Conservation (phyloP, 2,797 vertebrate genomes). For the Ctenochaetus hawaiiensis region DNA sequence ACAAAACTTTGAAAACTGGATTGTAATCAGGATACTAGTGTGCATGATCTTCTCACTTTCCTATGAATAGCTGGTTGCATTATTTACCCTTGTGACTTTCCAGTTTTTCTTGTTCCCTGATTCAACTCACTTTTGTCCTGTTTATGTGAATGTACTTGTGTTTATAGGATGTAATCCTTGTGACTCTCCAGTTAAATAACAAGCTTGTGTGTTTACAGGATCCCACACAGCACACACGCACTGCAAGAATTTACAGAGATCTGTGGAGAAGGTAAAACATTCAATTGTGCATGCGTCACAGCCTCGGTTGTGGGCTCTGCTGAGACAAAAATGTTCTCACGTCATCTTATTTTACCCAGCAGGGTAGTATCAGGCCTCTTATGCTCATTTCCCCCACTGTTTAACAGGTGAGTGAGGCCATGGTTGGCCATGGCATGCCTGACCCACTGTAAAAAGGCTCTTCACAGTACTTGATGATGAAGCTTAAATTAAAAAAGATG, state of each 20-base stretch:
- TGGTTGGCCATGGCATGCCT: conserved; percentile 19
- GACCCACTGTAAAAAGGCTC: conserved; percentile 30
- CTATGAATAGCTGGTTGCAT: conserved; percentile 18
- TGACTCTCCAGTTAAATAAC: conserved; percentile 52
- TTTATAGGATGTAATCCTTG: conserved; percentile 61
- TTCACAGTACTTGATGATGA: conserved; percentile 31
- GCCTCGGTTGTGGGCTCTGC: conserved; percentile 38
- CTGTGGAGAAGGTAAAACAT: conserved; percentile 55
- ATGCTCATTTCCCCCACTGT: background rate
- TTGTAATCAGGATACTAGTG: no score
- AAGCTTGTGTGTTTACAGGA: conserved; percentile 57
- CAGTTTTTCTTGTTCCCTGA: conserved; percentile 58
- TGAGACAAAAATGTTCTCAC: conserved; percentile 24
- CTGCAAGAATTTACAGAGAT: conserved; percentile 48
- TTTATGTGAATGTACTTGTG: conserved; percentile 61
- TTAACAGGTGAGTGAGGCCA: conserved; percentile 23
- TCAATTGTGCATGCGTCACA: conserved; percentile 61
- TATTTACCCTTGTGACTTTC: conserved; percentile 51
- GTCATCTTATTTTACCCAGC: conserved; percentile 35
- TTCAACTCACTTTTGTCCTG: conserved; percentile 39
- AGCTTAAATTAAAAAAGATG: conserved; percentile 37
- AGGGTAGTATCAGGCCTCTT: conserved; percentile 25
- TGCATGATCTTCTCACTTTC: conserved; percentile 5
- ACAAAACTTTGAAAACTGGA: no score
- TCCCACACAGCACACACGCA: conserved; percentile 57